Evolutionary conservation across 2,888 invertebrate species (phyloP), one percentile per base, ranked within the genome.

Genomic region (Drosophila imparisetae): DNA sequence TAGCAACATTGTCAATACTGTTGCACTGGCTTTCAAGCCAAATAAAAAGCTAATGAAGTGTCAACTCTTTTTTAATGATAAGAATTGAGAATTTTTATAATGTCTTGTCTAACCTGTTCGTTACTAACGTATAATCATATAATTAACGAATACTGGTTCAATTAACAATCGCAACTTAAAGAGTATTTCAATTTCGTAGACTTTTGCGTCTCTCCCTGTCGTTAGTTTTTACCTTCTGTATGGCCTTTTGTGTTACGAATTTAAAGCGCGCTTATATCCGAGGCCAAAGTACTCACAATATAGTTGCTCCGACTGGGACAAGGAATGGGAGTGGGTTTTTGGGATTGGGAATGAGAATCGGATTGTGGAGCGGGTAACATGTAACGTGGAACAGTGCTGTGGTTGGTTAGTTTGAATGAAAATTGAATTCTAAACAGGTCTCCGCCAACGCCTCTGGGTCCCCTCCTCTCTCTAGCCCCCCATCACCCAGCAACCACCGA

Each of bases 341-440:
- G 53, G 65, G 53, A 42, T 29, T 63, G 53, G 49, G 61, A 50
- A 58, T 66, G 71, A 40, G 64, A 40, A 24, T 72, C 58, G 72
- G 53, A 60, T 49, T 48, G 68, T 64, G 72, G 58, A 59, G 61
- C 60, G 52, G 68, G 63, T 53, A 75, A 75, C 66, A 57, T 69
- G 73, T 58, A 75, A 75, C 66, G 53, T 69, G 66, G 73, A 72
- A 71, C 66, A 63, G 64, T 72, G 67, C 72, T 50, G 73, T 63
- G 79, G 79, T 80, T 71, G 80, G 78, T 81, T 87, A 78, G 75
- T 75, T 89, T 83, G 89, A 90, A 86, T 90, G 86, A 90, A 86
- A 86, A 86, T 86, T 86, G 90, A 86, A 86, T 86, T 86, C 86
- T 90, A 86, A 86, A 86, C 89, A 90, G 86, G 90, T 89, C 89